Conservation (phyloP, 2,888 invertebrate species). For the Hyposoter didymator region DNA sequence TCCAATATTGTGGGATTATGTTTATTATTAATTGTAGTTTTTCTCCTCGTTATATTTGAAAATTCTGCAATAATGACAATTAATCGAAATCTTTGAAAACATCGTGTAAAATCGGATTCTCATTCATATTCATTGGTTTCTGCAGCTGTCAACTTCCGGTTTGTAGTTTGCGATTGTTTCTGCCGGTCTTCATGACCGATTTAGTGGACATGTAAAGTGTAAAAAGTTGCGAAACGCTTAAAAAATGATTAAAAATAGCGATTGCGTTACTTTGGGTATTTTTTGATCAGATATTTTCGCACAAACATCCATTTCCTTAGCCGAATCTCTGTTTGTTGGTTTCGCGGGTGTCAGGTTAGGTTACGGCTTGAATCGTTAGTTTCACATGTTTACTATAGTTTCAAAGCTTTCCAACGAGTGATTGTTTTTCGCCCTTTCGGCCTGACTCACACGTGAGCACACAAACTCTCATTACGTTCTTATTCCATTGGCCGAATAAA, state of each 20-base stretch:
- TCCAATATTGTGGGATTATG: not conserved
- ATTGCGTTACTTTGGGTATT: too few species aligned
- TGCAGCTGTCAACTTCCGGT: slow-evolving; percentile 8
- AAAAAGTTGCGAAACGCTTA: not conserved
- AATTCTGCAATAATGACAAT: not conserved
- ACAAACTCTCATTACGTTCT: not conserved
- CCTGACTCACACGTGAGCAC: not conserved
- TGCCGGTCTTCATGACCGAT: not conserved
- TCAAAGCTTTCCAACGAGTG: not conserved
- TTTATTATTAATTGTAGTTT: not conserved
- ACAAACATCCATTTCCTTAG: not conserved
- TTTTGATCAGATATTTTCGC: not conserved
- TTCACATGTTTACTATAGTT: slow-evolving; percentile 10
- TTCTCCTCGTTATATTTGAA: not conserved
- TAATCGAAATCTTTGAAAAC: not conserved
- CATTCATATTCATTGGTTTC: not conserved
- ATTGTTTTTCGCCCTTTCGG: not conserved
- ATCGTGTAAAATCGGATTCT: not conserved
- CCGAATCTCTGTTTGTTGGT: not conserved
- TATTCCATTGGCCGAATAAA: not conserved
- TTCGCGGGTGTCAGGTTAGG: slow-evolving; percentile 16
- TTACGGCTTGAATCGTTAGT: not conserved
- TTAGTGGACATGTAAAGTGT: not conserved
- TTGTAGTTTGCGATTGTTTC: slow-evolving; percentile 4
- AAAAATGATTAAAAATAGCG: too few species aligned